Conservation (phyloP, 2,113 vertebrate species). For the Gymnogyps californianus region DNA sequence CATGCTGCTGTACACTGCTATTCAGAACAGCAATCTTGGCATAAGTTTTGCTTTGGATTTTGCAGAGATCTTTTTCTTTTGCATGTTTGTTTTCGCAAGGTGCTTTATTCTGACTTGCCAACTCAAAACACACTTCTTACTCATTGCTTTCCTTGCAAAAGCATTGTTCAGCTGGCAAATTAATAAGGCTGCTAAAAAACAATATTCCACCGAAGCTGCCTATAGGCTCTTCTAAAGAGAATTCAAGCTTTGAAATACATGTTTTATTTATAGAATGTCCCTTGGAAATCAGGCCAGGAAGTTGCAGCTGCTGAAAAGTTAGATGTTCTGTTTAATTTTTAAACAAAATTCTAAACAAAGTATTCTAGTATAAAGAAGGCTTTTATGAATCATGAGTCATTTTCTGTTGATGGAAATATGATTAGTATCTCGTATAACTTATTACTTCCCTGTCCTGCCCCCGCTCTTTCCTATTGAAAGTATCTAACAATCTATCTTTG, state of each 20-base stretch:
- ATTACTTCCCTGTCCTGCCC: conserved; percentile 46
- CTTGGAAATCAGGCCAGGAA: conserved; percentile 33
- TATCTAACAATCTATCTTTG: conserved; percentile 35
- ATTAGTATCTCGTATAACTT: conserved; percentile 53
- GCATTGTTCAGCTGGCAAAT: background rate
- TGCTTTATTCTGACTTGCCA: background rate
- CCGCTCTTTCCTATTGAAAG: background rate
- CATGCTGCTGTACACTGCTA: background rate
- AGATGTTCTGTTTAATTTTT: conserved; percentile 53
- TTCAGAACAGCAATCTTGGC: background rate
- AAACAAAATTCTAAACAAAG: conserved; percentile 40
- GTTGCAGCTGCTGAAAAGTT: conserved; percentile 11
- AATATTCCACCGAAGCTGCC: background rate
- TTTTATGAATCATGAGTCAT: conserved; percentile 42
- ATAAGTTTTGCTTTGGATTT: background rate
- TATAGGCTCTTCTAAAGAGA: background rate
- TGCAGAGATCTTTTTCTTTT: background rate
- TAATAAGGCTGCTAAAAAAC: background rate
- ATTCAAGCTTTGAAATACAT: background rate
- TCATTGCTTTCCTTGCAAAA: background rate
- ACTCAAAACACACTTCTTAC: background rate
- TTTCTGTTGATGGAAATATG: conserved; percentile 26
- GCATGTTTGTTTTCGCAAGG: background rate
- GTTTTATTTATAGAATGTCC: conserved; percentile 6
- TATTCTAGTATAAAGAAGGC: background rate